Evolutionary conservation across 2,797 vertebrate species (phyloP).

Genomic region (Phalanger gymnotis): DNA sequence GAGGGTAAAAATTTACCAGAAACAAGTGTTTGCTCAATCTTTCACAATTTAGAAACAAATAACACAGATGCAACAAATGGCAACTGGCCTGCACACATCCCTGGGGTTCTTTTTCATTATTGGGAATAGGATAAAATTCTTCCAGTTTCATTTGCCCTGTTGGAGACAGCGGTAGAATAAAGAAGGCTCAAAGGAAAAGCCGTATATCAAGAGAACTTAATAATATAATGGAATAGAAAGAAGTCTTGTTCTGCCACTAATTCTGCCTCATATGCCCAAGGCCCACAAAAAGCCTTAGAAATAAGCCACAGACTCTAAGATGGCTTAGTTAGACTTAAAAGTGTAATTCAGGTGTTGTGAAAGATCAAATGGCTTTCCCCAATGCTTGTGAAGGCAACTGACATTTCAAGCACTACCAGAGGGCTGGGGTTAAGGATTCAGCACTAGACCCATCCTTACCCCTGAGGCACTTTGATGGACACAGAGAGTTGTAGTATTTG

Average conservation of each 20-base stretch:
- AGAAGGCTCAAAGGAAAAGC: background rate
- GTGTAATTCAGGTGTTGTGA: slow-evolving; percentile 14
- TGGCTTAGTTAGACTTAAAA: slow-evolving; percentile 27
- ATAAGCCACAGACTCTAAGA: background rate
- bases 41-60: slow-evolving; percentile 15
- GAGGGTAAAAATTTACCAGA: slow-evolving; percentile 14
- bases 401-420: background rate
- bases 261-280: background rate
- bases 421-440: background rate
- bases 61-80: background rate
- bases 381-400: background rate
- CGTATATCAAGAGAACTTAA: background rate
- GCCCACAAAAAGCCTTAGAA: background rate
- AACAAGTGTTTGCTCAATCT: slow-evolving; percentile 18
- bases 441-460: background rate
- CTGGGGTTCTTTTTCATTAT: slow-evolving; percentile 29
- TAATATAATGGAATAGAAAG: slow-evolving; percentile 1
- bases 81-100: slow-evolving; percentile 3
- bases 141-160: background rate
- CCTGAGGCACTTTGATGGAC: background rate
- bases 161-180: background rate
- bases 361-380: background rate
- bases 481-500: background rate
- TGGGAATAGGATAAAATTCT: slow-evolving; percentile 1
- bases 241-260: slow-evolving; percentile 36